These are phyloP conservation scores for Cyprinodon diabolis DNA, from an alignment of 2,797 vertebrate species.

Conservation along the genomic window DNA sequence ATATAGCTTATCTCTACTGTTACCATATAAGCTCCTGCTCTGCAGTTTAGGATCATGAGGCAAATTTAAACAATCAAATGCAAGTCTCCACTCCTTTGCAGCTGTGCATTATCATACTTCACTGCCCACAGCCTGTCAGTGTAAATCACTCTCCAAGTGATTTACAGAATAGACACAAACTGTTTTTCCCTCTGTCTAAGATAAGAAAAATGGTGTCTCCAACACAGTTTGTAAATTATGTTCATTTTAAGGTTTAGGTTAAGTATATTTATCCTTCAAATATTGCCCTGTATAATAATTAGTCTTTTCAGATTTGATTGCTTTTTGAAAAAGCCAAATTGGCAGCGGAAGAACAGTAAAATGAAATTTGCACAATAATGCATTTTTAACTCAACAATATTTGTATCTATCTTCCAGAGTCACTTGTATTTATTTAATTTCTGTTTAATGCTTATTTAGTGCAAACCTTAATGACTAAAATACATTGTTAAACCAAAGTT, in stretches of 20 bases:
- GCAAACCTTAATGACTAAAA: neutral
- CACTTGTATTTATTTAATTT: neutral
- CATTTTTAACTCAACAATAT: neutral
- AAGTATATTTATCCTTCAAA: slow-evolving; percentile 12
- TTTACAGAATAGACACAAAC: slow-evolving; percentile 16
- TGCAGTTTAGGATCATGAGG: slow-evolving; percentile 8
- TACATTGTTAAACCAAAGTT: neutral
- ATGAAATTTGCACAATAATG: neutral
- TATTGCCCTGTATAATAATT: neutral
- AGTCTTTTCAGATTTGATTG: neutral
- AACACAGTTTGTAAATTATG: neutral
- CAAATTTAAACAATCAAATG: slow-evolving; percentile 9
- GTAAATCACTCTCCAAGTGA: slow-evolving; percentile 10
- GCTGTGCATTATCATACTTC: slow-evolving; percentile 2
- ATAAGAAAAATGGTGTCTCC: neutral
- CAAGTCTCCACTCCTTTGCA: slow-evolving; percentile 10
- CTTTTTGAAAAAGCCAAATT: slow-evolving; percentile 6
- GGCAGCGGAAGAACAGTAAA: neutral
- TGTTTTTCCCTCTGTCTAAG: slow-evolving; percentile 4
- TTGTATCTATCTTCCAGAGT: neutral
- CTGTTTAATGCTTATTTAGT: neutral
- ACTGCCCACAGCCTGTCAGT: slow-evolving; percentile 6
- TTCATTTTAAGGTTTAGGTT: neutral
- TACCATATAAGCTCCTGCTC: slow-evolving; percentile 17
- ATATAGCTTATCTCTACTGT: slow-evolving; percentile 7